Conservation (phyloP, 2,113 vertebrate genomes). For the Psilopogon haemacephalus region DNA sequence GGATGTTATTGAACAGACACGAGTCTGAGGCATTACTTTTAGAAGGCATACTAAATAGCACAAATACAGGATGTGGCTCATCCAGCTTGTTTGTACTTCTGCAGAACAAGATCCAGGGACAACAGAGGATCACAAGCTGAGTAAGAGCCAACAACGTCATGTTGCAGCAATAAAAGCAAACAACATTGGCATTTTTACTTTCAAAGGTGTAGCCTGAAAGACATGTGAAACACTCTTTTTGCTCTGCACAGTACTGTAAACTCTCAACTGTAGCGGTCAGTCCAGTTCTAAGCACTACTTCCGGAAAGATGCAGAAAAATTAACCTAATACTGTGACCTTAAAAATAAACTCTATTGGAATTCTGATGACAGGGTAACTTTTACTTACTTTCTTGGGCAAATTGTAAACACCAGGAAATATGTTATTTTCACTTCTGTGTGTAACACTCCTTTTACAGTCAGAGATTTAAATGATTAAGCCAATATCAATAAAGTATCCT, state of each 20-base stretch:
- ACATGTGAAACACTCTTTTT: neutral
- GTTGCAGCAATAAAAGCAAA: slow-evolving; percentile 27
- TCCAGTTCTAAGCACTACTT: neutral
- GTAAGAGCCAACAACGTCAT: slow-evolving; percentile 26
- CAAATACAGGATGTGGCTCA: slow-evolving; percentile 16
- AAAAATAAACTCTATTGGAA: neutral
- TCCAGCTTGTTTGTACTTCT: slow-evolving; percentile 6
- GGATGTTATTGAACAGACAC: neutral
- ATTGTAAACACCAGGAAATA: neutral
- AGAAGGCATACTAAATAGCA: neutral
- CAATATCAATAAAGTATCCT: neutral
- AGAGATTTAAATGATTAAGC: neutral
- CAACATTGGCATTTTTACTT: neutral
- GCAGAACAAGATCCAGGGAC: slow-evolving; percentile 19
- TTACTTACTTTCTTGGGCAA: neutral
- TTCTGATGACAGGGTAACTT: neutral
- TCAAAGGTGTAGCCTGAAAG: neutral
- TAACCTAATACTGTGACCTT: neutral
- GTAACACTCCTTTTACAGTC: neutral
- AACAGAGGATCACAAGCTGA: slow-evolving; percentile 27
- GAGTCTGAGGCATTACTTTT: neutral
- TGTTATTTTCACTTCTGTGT: neutral
- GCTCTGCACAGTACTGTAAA: neutral
- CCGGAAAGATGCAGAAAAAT: neutral
- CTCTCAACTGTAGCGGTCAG: neutral